A percentile compares a stretch with the other conserved stretches of the same genome.
phyloP scores from a whole-genome alignment of 1,140 invertebrate species.

The Zaprionus kolodkinae region DNA sequence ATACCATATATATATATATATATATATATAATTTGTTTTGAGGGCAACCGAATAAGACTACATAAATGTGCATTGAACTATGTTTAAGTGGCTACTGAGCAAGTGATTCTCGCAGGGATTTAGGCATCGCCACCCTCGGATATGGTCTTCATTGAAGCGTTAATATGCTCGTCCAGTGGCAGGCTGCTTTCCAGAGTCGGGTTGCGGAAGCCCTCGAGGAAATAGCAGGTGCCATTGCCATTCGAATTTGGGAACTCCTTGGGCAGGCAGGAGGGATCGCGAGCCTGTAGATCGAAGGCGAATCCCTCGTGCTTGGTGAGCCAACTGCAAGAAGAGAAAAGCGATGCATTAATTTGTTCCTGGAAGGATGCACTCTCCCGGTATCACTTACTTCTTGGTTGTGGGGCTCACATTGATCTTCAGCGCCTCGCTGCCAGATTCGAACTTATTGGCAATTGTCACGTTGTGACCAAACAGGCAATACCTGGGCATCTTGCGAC shows the following conservation, averaged over 20 bases:
- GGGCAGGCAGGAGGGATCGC: conserved; percentile 91
- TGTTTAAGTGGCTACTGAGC: conserved; percentile 55
- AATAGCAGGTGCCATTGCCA: conserved; percentile 93
- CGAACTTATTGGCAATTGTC: conserved; percentile 97
- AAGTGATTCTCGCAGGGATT: conserved; percentile 40
- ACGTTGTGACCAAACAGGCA: conserved; percentile 97
- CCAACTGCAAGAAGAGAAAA: conserved; percentile 86
- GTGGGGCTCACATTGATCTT: conserved; percentile 96
- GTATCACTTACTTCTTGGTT: conserved; percentile 92
- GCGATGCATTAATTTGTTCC: not conserved
- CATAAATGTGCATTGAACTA: conserved; percentile 69
- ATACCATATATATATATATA: not conserved
- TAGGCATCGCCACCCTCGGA: conserved; percentile 73
- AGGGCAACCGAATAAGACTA: conserved; percentile 61
- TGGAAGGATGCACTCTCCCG: not conserved
- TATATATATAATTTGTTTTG: conserved; percentile 12
- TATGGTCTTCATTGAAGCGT: conserved; percentile 85
- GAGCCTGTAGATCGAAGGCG: conserved; percentile 89
- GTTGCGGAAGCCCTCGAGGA: conserved; percentile 92
- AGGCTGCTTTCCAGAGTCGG: conserved; percentile 86
- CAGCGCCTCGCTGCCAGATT: conserved; percentile 95
- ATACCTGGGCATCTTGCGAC: conserved; percentile 95
- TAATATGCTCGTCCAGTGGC: conserved; percentile 88
- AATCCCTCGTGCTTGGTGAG: conserved; percentile 91
- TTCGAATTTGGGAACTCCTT: conserved; percentile 91